Evolutionary conservation across 37 sponge, comb jelly and placozoan species (phyloP).

Genomic region (Eunapius fragilis): DNA sequence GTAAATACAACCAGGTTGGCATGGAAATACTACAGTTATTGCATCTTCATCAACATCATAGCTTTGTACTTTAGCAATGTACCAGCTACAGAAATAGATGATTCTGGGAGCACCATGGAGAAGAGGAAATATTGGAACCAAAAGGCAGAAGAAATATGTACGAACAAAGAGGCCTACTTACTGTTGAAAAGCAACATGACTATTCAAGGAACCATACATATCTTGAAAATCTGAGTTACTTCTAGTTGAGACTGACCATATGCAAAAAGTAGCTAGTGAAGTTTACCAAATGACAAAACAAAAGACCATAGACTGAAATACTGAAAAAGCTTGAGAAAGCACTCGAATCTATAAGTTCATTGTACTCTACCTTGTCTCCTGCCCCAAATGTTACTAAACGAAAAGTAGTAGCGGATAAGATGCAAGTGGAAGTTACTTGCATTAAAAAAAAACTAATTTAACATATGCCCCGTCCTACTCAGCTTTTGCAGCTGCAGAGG

Average conservation of each 20-base stretch:
- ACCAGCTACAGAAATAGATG: conserved; percentile 1
- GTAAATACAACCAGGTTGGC: background rate
- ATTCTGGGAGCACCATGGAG: background rate
- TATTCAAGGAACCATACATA: background rate
- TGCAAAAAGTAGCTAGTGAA: background rate
- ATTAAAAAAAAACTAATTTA: background rate
- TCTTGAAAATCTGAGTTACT: background rate
- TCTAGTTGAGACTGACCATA: background rate
- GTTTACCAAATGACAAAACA: background rate
- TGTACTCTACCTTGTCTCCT: background rate
- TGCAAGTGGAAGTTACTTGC: background rate
- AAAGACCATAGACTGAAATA: background rate
- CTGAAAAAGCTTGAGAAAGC: background rate
- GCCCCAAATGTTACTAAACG: background rate
- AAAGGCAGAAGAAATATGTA: background rate
- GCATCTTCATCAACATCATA: background rate
- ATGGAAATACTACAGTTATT: background rate
- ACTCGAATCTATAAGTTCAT: background rate
- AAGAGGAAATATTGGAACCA: background rate
- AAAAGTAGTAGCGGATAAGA: background rate
- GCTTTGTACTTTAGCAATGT: background rate
- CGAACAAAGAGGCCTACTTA: too few species aligned
- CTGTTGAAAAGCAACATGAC: background rate
- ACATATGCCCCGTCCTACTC: too few species aligned
- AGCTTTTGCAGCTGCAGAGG: too few species aligned